Percentiles rank a stretch among this genome's conserved stretches.
phyloP scores from a whole-genome alignment of 2,888 invertebrate species.

The Hypsopygia costalis region DNA sequence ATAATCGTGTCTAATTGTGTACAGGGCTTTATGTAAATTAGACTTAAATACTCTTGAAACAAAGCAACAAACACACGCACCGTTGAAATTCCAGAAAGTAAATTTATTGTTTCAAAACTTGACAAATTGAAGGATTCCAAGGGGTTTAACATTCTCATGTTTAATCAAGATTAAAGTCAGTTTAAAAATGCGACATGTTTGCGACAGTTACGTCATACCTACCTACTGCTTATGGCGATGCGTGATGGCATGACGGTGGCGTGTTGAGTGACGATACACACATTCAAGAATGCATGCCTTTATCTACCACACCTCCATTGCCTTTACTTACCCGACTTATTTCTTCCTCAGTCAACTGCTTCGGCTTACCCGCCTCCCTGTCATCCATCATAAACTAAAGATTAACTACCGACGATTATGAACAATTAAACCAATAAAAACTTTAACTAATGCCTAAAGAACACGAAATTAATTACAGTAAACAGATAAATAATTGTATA shows the following conservation, averaged over 20 bases:
- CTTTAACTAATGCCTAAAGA: slow-evolving; percentile 21
- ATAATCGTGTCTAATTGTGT: neutral
- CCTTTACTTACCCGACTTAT: slow-evolving; percentile 58
- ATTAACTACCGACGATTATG: slow-evolving; percentile 9
- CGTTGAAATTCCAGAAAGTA: no score
- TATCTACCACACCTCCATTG: no score
- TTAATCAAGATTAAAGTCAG: no score
- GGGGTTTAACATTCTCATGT: no score
- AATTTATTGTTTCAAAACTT: no score
- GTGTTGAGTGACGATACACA: slow-evolving; percentile 6
- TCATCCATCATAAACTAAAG: slow-evolving; percentile 39
- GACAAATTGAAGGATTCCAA: no score
- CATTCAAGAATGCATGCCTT: neutral
- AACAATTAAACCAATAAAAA: slow-evolving; percentile 16
- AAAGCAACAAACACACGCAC: no score
- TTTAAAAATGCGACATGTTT: no score
- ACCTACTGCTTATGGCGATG: neutral
- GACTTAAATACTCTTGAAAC: no score
- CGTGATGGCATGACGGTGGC: slow-evolving; percentile 5
- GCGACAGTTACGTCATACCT: no score
- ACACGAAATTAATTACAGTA: slow-evolving; percentile 30
- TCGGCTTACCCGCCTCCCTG: slow-evolving; percentile 38
- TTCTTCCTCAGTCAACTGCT: slow-evolving; percentile 66
- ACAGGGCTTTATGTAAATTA: no score
- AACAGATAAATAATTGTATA: slow-evolving; percentile 26